phyloP scores from a whole-genome alignment of 2,113 vertebrate species.

The Gopherus evgoodei region DNA sequence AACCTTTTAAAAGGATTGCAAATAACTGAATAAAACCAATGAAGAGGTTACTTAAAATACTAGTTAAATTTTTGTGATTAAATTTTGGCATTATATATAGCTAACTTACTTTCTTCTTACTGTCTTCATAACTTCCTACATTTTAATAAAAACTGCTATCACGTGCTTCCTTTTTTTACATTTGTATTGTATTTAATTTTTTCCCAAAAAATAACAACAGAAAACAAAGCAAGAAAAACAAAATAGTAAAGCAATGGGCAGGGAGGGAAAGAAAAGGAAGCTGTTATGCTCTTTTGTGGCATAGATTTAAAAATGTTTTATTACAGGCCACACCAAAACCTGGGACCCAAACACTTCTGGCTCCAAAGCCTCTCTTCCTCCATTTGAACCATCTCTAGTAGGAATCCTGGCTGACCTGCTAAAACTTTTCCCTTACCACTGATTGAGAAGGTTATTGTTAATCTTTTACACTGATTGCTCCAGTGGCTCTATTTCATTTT shows the following conservation, averaged over 20 bases:
- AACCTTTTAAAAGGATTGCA: not conserved
- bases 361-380: not conserved
- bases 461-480: constrained; percentile 7
- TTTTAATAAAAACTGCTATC: not conserved
- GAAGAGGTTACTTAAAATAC: not conserved
- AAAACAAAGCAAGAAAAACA: not conserved
- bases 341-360: not conserved
- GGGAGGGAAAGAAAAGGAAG: not conserved
- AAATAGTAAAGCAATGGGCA: not conserved
- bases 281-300: not conserved
- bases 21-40: not conserved
- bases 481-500: not conserved
- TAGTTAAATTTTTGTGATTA: not conserved
- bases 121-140: not conserved
- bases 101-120: not conserved
- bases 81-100: not conserved
- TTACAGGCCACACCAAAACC: not conserved
- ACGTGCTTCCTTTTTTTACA: not conserved
- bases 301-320: not conserved
- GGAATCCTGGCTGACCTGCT: not conserved
- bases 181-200: not conserved
- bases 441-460: not conserved
- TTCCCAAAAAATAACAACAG: not conserved
- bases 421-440: not conserved
- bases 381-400: not conserved